Evolutionary conservation across 53 echinoderm and acorn worm genomes (phyloP), one percentile per base, ranked within the genome.

Genomic region (Holothuria scabra): DNA sequence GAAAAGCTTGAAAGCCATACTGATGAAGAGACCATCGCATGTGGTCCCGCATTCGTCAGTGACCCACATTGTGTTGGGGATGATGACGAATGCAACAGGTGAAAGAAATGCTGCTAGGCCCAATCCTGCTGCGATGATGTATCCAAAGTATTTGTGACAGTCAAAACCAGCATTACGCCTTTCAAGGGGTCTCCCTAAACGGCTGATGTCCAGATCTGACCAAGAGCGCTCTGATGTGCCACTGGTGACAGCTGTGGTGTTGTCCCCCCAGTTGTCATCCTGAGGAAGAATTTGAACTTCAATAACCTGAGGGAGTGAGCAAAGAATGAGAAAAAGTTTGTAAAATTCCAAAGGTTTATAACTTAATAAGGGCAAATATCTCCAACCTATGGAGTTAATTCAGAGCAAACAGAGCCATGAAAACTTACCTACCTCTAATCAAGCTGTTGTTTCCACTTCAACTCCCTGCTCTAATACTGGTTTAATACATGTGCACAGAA

Each of bases 211-310:
- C 28, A 94, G 94, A 32, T 91, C 86, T 22, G 97, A 97, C 75
- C 83, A 83, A 29, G 94, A 94, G 23, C 94, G 85, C 46, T 97
- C 97, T 19, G 97, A 97, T 29, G 97, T 97, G n/a, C 97, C 97
- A 16, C 62, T 63, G 5, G 97, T 97, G 76, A 97, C 92, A 71
- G 94, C 97, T 5, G 97, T 97, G 30, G 97, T 97, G 86, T 97
- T 97, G 80, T 97, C 94, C 8, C 94, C 97, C 97, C 97, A 94
- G 83, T 97, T 94, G 83, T 97, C 97, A 91, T 97, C 97, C 66
- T 97, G 97, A 2, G 94, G 94, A 14, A 97, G 88, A 46, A 97
- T 97, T 66, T 97, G 94, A 30, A 97, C 97, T 62, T 94, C 97
- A n/a, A 94, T 89, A 5, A 94, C 97, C 97, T 97, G 85, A 10